Conservation (phyloP, 2,888 invertebrate genomes). For the Lochmaea crataegi region DNA sequence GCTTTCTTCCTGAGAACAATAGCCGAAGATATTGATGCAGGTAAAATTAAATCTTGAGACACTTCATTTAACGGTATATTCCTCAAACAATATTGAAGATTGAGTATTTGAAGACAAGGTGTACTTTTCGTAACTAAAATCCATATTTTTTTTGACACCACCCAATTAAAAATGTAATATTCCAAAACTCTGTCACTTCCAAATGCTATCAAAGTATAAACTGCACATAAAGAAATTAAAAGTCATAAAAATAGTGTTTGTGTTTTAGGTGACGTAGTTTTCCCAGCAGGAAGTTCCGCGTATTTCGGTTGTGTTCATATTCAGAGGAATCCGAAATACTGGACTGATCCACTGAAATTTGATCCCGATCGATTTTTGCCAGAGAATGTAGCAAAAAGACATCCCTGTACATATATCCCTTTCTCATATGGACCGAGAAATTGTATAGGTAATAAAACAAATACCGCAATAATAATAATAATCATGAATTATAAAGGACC, state of each 20-base stretch:
- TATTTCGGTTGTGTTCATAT: conserved; percentile 64
- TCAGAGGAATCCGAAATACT: conserved; percentile 67
- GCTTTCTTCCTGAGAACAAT: conserved; percentile 39
- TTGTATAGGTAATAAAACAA: conserved; percentile 66
- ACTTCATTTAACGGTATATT: too few species aligned
- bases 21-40: conserved; percentile 44
- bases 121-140: too few species aligned
- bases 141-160: too few species aligned
- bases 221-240: too few species aligned
- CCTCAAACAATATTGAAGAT: too few species aligned
- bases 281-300: conserved; percentile 57
- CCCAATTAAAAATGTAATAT: too few species aligned
- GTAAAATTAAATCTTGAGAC: conserved; percentile 21
- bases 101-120: too few species aligned
- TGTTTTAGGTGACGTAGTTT: conserved; percentile 47
- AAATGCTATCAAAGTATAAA: too few species aligned
- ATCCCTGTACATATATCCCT: conserved; percentile 67
- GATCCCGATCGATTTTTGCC: conserved; percentile 71
- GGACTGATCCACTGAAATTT: conserved; percentile 70
- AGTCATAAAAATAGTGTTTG: too few species aligned
- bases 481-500: too few species aligned
- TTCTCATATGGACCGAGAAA: conserved; percentile 67
- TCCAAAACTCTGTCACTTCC: too few species aligned
- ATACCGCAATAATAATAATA: not conserved
- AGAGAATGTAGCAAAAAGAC: conserved; percentile 64